Base-by-base conservation (phyloP, 2,888 invertebrate genomes). In the Thumatha senex region DNA sequence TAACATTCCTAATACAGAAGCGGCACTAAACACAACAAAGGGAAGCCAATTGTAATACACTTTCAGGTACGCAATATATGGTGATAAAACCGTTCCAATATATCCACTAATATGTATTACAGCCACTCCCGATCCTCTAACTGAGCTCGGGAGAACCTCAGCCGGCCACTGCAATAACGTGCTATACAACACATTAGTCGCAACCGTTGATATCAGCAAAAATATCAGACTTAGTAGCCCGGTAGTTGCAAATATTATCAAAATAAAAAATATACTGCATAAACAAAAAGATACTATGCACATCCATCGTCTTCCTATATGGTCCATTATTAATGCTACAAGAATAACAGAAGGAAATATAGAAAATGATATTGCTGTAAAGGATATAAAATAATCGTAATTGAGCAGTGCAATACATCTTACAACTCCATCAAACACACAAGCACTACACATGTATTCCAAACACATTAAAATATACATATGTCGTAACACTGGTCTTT, bases 361-460 rank as follows among this genome's bases (percentile, higher is more conserved):
- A 1, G 83, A 82, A 36, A 74, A 72, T 9, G 82, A 82, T 7
- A 84, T 63, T n/a, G 80, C 61, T 0, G 83, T 77, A 55, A 84
- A 84, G 8, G 84, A 82, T n/a, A 80, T 7, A 46, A 85, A 84
- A 48, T 78, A 83, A 53, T 85, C 74, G 14, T 77, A 84, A 10
- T 81, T 70, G 45, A 84, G 51, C 15, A 73, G 75, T 2, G 78
- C 78, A 18, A 84, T 61, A 54, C 76, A 80, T 50, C 84, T 74
- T 0, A 84, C 74, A 33, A 84, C 57, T 11, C 74, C 77, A 56
- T 84, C 84, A 8, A 82, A 82, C 0, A 80, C 76, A 0, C 82
- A 73, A 1, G 64, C 67, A 49, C 80, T 78, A 45, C 78, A 80
- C 72, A 80, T 76, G 45, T 70, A 80, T 43, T 72, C 73, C n/a